Evolutionary conservation across 1,140 invertebrate species (phyloP).

Genomic region (Microplitis demolitor): DNA sequence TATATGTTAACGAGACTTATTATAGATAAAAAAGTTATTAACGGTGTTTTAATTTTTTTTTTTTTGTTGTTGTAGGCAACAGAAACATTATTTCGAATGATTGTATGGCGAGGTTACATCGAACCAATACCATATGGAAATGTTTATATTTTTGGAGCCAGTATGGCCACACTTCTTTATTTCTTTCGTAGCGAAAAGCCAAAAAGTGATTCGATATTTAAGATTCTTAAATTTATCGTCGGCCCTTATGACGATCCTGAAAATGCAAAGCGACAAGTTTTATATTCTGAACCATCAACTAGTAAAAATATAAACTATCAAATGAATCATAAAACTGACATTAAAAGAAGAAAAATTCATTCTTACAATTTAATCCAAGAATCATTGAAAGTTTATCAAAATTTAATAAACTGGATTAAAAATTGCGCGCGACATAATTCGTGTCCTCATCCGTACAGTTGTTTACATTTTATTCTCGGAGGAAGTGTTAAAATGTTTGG

Average conservation of each 20-base stretch:
- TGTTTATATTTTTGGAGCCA: conserved; percentile 68
- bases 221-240: conserved; percentile 69
- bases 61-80: conserved; percentile 65
- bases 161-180: conserved; percentile 66
- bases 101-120: conserved; percentile 67
- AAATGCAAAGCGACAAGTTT: conserved; percentile 25
- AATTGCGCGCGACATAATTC: conserved; percentile 59
- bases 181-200: conserved; percentile 62
- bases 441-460: conserved; percentile 70
- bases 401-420: conserved; percentile 60
- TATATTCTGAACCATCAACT: conserved; percentile 3
- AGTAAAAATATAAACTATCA: conserved; percentile 32
- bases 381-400: conserved; percentile 58
- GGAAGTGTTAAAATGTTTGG: conserved; percentile 65
- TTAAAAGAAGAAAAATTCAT: conserved; percentile 24
- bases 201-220: conserved; percentile 69
- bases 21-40: not conserved
- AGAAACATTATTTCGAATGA: conserved; percentile 79
- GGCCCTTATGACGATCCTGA: conserved; percentile 67
- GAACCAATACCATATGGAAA: conserved; percentile 69
- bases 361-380: conserved; percentile 54
- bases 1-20: conserved; percentile 28
- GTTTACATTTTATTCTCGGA: conserved; percentile 64
- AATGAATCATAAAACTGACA: conserved; percentile 36
- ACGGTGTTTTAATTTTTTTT: not conserved